Evolutionary conservation across 1,140 invertebrate genomes (phyloP), one percentile per base, ranked within the genome.

Genomic region (Linepithema humile): DNA sequence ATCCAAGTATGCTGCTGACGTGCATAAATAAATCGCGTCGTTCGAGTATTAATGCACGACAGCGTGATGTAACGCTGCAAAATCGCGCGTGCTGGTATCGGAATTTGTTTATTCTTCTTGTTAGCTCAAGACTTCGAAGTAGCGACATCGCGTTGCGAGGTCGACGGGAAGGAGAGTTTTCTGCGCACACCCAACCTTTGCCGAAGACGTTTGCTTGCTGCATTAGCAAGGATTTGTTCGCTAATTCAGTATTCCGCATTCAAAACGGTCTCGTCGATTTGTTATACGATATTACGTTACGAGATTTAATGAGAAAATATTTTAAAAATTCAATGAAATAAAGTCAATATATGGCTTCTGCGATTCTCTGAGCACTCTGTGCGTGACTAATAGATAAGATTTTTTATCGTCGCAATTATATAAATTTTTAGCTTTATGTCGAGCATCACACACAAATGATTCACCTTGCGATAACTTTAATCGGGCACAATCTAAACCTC

Each of bases 101-200:
- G 48, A 70, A 70, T 80, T 70, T 80, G 75, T 80, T 80, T 80
- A 40, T 80, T 57, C 26, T 70, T 80, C 64, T 29, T 23, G 75
- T 80, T 80, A 55, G 26, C 64, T 80, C 2, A 40, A 57, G 62
- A 53, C 59, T 69, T 1, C 64, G 20, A 67, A 48, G 20, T 20
- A 29, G 73, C 57, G 62, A 69, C 74, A 17, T 53, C 48, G 60
- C 26, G 38, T 12, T 9, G 53, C 69, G 67, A 82, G 62, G 35
- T 67, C 43, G 59, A 77, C 32, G 38, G 45, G 29, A 26, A 32
- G 35, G 35, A 5, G 17, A 15, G 17, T 38, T 26, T 17, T n/a
- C 26, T 17, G 23, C 40, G 73, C n/a, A 45, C 43, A 60, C 53
- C 72, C 60, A 74, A 74, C 72, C 72, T 74, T 45, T 40, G 23